Base-by-base conservation (phyloP, 2,797 vertebrate genomes). In the Artibeus jamaicensis region DNA sequence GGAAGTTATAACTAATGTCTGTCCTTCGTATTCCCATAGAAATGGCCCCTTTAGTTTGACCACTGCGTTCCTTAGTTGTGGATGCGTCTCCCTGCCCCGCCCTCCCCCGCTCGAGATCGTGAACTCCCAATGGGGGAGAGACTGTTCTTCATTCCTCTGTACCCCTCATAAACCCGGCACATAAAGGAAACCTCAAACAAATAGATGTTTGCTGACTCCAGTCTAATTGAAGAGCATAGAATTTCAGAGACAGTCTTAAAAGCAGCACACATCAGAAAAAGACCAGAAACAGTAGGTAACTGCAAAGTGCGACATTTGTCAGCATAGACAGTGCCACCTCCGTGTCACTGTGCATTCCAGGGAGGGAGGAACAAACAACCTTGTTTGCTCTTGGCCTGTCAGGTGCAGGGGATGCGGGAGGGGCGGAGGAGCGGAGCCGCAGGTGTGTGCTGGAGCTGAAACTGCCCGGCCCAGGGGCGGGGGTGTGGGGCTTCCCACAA, bases 341-440 rank as follows among this genome's bases (percentile, higher is more conserved):
- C n/a, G 55, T 91, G 85, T 84, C 57, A 1, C 76, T 29, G 50
- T 50, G 87, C 62, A n/a, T 86, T 86, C 89, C 37, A 0, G 44
- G 50, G 62, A 85, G 67, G n/a, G 48, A 88, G 95, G 95, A 97
- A 94, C 96, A 98, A 97, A 92, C 93, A 88, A 39, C 42, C 46
- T 97, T 99, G 98, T 99, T 99, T 99, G 98, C 98, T 95, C 96
- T 98, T 96, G 98, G 98, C 98, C 99, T 98, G 98, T 93, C 93
- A 94, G 97, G 99, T 98, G 98, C 99, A 98, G 97, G 96, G 96
- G 94, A 98, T 98, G 98, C 98, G 98, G 99, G 97, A 92, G 93
- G 68, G 97, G 94, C 94, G 78, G 97, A 97, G 98, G 98, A 98
- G 98, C 98, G 85, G 97, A 97, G 92, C 93, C 94, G 48, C 95